Base-by-base conservation (phyloP, 2,888 invertebrate species). In the Cepaea hortensis region DNA sequence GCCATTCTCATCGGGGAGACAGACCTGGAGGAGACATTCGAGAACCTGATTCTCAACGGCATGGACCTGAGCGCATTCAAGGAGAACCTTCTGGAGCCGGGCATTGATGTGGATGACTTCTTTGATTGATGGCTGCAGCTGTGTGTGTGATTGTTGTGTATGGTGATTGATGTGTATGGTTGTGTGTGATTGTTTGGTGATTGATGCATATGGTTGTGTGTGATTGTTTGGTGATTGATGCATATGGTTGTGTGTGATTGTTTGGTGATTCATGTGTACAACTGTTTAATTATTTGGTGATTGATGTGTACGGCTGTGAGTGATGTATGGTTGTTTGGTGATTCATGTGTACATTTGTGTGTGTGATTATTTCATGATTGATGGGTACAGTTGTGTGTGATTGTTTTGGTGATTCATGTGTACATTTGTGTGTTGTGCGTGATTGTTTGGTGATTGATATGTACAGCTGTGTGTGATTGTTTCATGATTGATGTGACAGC, bases 91-190 rank as follows among this genome's bases (percentile, higher is more conserved):
- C 95, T 99, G 13, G 97, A 99, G 95, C 98, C 99, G 46, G 96
- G 97, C 94, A 97, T 99, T 93, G 99, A 99, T 94, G 97, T 99
- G 92, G 99, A 99, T 95, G 99, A 99, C 95, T 99, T 98, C 95
- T 99, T 99, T 96, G 99, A 99, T 96, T 99, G 90, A 95, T 23
- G n/a, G 1, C 11, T 77, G 77, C 18, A 50, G 18, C 48, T 76
- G 61, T 55, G 62, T 79, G 79, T 13, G 61, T 62, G 20, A 5
- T 11, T 79, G 61, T 9, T 61, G 20, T 35, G 15, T 79, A 9
- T 23, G 13, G 23, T 9, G 46, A 76, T 75, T 4, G 5, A 15
- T 6, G 35, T 3, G 18, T 20, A 6, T 9, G 5, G 18, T 50
- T 20, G 55, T 76, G 76, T 18, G 23, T n/a, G 20, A 15, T n/a